Conservation (phyloP, 2,888 invertebrate species). For the Dynastes tityus region DNA sequence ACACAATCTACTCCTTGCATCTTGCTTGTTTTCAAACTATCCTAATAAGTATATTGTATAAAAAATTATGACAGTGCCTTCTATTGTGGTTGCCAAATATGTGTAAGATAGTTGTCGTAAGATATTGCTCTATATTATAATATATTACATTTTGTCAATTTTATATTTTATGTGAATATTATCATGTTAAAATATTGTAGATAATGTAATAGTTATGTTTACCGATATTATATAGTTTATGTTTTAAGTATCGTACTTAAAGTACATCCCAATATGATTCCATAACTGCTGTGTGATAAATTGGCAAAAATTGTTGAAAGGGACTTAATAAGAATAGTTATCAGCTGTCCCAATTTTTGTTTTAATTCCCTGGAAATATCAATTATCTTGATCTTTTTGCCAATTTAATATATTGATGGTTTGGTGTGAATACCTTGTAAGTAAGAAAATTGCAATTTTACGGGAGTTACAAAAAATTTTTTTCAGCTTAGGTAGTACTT, state of each 20-base stretch:
- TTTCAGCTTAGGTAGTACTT: too few species aligned
- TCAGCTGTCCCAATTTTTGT: too few species aligned
- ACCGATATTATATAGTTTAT: slow-evolving; percentile 42
- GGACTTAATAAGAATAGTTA: too few species aligned
- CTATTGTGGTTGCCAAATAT: slow-evolving; percentile 45
- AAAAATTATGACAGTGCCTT: slow-evolving; percentile 29
- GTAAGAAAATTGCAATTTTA: too few species aligned
- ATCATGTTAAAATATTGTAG: slow-evolving; percentile 21
- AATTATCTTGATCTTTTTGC: not conserved
- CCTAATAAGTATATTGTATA: not conserved
- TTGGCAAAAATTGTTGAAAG: too few species aligned
- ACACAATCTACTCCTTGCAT: not conserved
- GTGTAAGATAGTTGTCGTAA: slow-evolving; percentile 21
- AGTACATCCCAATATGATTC: slow-evolving; percentile 25
- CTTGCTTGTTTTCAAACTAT: slow-evolving; percentile 1
- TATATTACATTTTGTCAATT: not conserved
- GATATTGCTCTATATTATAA: slow-evolving; percentile 10
- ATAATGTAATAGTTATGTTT: slow-evolving; percentile 39
- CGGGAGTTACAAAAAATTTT: too few species aligned
- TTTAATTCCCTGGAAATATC: not conserved
- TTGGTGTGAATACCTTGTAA: too few species aligned
- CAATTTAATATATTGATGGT: too few species aligned
- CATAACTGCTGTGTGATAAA: slow-evolving; percentile 15
- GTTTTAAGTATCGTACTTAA: slow-evolving; percentile 35
- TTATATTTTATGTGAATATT: slow-evolving; percentile 22